Evolutionary conservation across 2,113 vertebrate genomes (phyloP), one percentile per base, ranked within the genome.

Genomic region (Oenanthe melanoleuca): DNA sequence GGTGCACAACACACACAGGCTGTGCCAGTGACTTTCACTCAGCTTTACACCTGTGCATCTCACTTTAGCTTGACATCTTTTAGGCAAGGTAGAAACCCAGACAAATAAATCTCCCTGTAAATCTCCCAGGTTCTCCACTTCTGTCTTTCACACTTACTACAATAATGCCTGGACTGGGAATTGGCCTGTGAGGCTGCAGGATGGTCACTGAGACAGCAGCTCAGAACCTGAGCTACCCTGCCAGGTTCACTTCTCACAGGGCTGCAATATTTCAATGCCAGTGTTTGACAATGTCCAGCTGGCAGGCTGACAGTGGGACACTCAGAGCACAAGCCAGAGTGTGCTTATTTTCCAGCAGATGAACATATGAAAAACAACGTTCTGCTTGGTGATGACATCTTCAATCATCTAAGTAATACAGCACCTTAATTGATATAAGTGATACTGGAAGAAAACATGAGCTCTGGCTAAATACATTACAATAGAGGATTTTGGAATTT

Each of bases 1-100:
- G 8, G 12, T 1, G 0, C 3, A 34, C 9, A 45, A 17, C 8
- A 17, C 6, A 5, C 0, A 0, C 11, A 40, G 26, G 23, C 28
- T 28, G 33, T 29, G 34, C 53, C 29, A 34, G 18, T 6, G 21
- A 17, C 38, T 52, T 78, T 59, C 52, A 28, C 8, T 26, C 53
- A 29, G 47, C 40, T 69, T 57, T 31, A 22, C 0, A 3, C 9
- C 34, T 55, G 52, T 2, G 0, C 10, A 21, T 29, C 55, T 69
- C 9, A 0, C 50, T 88, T 74, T 7, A 70, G 29, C 31, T 34
- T 4, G 20, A 12, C 3, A 5, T 45, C 31, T 73, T 72, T 38
- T n/a, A 81, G 61, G 31, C 61, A 89, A 53, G n/a, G 24, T 23
- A 64, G 29, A 45, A 75, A 49, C 57, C 40, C 19, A 66, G 45